Percentiles rank a stretch among this genome's conserved stretches.
These are phyloP conservation scores for Scaptomyza graminum DNA, from an alignment of 1,140 invertebrate genomes.

Conservation along the genomic window DNA sequence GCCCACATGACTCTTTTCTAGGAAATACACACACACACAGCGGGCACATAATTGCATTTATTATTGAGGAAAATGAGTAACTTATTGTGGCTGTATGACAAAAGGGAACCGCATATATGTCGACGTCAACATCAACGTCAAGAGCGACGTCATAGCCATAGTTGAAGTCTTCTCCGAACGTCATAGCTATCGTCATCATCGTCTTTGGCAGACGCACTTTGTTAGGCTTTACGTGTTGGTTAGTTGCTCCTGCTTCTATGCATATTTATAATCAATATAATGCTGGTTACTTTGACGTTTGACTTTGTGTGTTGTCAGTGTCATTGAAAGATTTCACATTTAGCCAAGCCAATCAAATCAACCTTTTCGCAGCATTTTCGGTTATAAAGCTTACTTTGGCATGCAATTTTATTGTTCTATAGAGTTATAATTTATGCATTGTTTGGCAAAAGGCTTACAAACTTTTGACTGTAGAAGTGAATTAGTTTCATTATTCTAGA, in stretches of 20 bases:
- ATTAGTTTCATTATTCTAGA: too few relatives aligned
- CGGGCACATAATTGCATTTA: conserved; percentile 81
- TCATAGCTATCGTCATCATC: conserved; percentile 9
- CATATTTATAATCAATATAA: conserved; percentile 80
- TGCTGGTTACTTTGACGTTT: conserved; percentile 66
- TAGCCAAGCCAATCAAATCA: conserved; percentile 18
- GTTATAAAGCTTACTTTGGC: not conserved
- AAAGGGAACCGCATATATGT: conserved; percentile 77
- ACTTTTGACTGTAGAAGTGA: too few relatives aligned
- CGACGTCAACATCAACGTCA: conserved; percentile 22
- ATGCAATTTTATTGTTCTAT: not conserved
- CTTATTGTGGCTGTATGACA: conserved; percentile 78
- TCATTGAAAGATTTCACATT: conserved; percentile 51
- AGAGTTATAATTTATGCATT: too few relatives aligned
- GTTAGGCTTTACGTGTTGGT: conserved; percentile 20
- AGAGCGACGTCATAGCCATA: conserved; percentile 4
- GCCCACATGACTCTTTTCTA: conserved; percentile 24
- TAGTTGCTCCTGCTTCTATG: conserved; percentile 36
- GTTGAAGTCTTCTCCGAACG: not conserved
- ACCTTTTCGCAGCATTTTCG: not conserved
- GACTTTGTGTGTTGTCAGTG: conserved; percentile 66
- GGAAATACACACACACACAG: conserved; percentile 15
- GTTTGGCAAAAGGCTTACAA: too few relatives aligned
- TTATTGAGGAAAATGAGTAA: conserved; percentile 82
- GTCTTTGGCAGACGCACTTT: conserved; percentile 59